Evolutionary conservation across 1,140 invertebrate genomes (phyloP), one percentile per base, ranked within the genome.

Genomic region (Neotoxoptera formosana): DNA sequence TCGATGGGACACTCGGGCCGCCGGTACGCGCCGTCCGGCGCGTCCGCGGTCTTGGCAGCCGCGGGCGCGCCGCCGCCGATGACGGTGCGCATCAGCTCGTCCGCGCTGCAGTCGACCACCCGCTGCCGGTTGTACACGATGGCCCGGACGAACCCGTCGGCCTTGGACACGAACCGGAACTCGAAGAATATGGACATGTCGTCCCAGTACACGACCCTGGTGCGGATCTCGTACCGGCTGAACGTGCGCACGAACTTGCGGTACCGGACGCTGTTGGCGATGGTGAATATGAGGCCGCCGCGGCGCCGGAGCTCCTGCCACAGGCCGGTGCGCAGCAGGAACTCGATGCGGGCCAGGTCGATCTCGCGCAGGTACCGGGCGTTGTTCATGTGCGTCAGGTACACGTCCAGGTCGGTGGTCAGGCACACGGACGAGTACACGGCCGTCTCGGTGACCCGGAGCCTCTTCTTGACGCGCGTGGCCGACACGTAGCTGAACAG

Each of bases 381-480:
- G 95, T 98, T 98, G 95, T 98, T 98, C 98, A 98, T 98, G 94
- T 98, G 98, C 94, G 97, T 97, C 9, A 98, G 95, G 56, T 98
- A 95, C 0, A 97, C 97, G 95, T 98, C 98, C 88, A 98, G 96
- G 94, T 98, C 98, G 56, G 96, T 97, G 7, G 97, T 97, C 45
- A 97, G 96, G 94, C 98, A 98, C 93, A 98, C 96, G 25, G 97
- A 97, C 98, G 95, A 96, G 17, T 97, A 95, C 25, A 95, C 95
- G 25, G 97, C 96, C 94, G 96, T 96, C 93, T 97, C 96, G 90
- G 97, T 95, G 94, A 97, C 96, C 94, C 96, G 96, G 9, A 96
- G 95, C 94, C 95, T 96, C 60, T 96, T 96, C 94, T 96, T 96
- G 94, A 96, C 96, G 92, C 96, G 96, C 76, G 96, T 95, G 11